These are phyloP conservation scores for Camponotus vicinus DNA, from an alignment of 1,140 invertebrate genomes.

Conservation along the genomic window DNA sequence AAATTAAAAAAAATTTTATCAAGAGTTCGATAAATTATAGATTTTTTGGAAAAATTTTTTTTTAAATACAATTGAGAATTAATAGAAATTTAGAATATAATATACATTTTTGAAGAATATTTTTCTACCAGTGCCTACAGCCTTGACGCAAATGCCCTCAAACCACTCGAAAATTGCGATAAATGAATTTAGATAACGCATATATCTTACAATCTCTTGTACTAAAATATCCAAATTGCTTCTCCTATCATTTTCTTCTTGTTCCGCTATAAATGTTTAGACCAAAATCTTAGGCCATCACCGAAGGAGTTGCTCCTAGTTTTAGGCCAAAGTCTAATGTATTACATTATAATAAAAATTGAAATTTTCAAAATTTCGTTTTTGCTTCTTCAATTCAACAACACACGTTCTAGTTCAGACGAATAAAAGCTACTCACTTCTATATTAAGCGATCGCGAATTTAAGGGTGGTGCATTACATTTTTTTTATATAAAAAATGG, in stretches of 20 bases:
- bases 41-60: not conserved
- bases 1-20: not conserved
- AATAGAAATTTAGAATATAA: slow-evolving; percentile 27
- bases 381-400: slow-evolving; percentile 1
- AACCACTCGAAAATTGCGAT: slow-evolving; percentile 18
- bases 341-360: slow-evolving; percentile 51
- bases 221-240: not conserved
- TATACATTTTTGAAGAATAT: not conserved
- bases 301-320: slow-evolving; percentile 66
- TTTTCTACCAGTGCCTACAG: not conserved
- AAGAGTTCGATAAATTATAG: not conserved
- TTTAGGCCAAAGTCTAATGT: slow-evolving; percentile 73
- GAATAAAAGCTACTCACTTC: not conserved
- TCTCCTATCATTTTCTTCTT: not conserved
- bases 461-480: not conserved
- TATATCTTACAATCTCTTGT: slow-evolving; percentile 4
- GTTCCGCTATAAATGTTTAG: slow-evolving; percentile 60
- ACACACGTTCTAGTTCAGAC: not conserved
- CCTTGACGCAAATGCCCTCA: slow-evolving; percentile 12
- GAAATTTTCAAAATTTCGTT: slow-evolving; percentile 63
- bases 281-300: slow-evolving; percentile 74
- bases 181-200: slow-evolving; percentile 26
- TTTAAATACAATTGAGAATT: not conserved
- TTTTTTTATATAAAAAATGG: slow-evolving; percentile 59
- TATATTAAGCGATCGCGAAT: slow-evolving; percentile 38